phyloP scores from a whole-genome alignment of 2,888 invertebrate genomes.

The Thalpophila matura region DNA sequence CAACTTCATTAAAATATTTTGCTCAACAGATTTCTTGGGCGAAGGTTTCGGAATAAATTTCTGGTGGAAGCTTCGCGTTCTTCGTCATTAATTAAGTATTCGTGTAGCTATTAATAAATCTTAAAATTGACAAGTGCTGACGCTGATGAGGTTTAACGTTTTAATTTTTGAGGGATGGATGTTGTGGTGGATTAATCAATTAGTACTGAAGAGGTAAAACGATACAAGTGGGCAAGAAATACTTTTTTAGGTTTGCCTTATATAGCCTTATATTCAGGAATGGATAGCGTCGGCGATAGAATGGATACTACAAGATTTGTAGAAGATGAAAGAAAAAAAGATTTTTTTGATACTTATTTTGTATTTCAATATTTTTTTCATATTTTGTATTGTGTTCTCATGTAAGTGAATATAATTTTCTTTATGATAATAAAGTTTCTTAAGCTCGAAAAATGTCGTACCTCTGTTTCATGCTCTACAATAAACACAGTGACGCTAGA shows the following conservation, averaged over 20 bases:
- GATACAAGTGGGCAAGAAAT: background rate
- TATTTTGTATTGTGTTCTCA: too few relatives aligned
- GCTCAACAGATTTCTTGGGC: constrained; percentile 72
- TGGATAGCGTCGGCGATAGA: too few relatives aligned
- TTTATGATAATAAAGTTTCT: too few relatives aligned
- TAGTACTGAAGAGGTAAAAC: background rate
- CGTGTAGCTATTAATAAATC: constrained; percentile 60
- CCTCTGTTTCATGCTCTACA: too few relatives aligned
- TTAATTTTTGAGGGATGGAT: constrained; percentile 25
- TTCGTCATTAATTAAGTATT: constrained; percentile 59
- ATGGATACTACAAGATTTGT: too few relatives aligned
- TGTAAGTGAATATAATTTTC: too few relatives aligned
- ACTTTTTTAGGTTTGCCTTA: background rate
- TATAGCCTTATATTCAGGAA: too few relatives aligned
- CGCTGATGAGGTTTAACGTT: constrained; percentile 47
- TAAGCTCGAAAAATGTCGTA: too few relatives aligned
- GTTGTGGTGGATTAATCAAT: constrained; percentile 21
- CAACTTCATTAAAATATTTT: constrained; percentile 85
- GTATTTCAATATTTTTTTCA: too few relatives aligned
- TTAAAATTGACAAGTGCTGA: constrained; percentile 53
- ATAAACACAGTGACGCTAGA: too few relatives aligned
- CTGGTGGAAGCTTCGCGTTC: constrained; percentile 57
- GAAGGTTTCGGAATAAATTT: constrained; percentile 68
- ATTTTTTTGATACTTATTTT: too few relatives aligned
- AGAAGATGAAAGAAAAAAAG: too few relatives aligned